These are phyloP conservation scores for Apamea monoglypha DNA, from an alignment of 2,888 invertebrate species.

Conservation along the genomic window DNA sequence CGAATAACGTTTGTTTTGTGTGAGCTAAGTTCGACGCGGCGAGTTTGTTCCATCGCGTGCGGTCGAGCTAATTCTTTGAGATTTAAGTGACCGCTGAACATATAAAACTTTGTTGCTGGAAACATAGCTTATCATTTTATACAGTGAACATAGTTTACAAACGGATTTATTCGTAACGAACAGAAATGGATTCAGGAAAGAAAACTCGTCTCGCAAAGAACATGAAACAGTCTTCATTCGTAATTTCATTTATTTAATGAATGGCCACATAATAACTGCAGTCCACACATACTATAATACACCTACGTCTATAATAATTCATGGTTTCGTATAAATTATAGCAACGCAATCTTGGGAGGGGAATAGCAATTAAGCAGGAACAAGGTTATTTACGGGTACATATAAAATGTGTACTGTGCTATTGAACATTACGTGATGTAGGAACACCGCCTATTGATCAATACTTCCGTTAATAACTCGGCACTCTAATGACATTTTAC, in stretches of 20 bases:
- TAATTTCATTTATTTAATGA: slow-evolving; percentile 46
- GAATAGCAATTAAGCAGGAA: slow-evolving; percentile 81
- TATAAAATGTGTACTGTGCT: slow-evolving; percentile 66
- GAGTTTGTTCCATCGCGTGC: slow-evolving; percentile 42
- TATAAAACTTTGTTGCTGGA: slow-evolving; percentile 28
- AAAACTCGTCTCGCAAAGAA: slow-evolving; percentile 1
- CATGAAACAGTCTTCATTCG: slow-evolving; percentile 43
- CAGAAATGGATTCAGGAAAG: not conserved
- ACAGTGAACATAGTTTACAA: not conserved
- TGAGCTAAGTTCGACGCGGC: slow-evolving; percentile 48
- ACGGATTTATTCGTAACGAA: slow-evolving; percentile 4
- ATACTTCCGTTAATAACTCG: slow-evolving; percentile 30
- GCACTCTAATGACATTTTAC: slow-evolving; percentile 20
- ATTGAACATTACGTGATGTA: slow-evolving; percentile 69
- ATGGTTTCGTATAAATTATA: slow-evolving; percentile 81
- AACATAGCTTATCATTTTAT: slow-evolving; percentile 32
- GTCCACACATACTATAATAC: slow-evolving; percentile 72
- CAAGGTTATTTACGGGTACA: slow-evolving; percentile 80
- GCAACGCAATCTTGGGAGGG: slow-evolving; percentile 78
- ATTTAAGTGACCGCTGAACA: slow-evolving; percentile 36
- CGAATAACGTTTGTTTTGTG: slow-evolving; percentile 67
- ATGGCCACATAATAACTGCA: slow-evolving; percentile 69
- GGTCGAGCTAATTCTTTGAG: slow-evolving; percentile 45
- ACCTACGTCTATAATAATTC: slow-evolving; percentile 77
- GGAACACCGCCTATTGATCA: slow-evolving; percentile 57